Evolutionary conservation across 2,888 invertebrate species (phyloP).

Genomic region (Exephanes ischioxanthus): DNA sequence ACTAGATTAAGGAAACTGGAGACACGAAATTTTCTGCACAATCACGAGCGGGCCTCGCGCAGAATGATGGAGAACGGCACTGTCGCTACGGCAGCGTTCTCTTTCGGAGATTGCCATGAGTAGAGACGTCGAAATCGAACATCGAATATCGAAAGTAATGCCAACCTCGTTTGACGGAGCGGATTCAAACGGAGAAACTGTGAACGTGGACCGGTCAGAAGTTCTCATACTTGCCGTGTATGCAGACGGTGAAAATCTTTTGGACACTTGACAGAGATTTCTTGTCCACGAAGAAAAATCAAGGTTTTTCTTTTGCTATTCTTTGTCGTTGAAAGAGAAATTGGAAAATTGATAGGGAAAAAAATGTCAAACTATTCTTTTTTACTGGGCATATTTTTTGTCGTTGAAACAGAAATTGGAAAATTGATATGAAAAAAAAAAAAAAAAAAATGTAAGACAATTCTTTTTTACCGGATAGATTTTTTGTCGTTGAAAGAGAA

Average conservation of each 20-base stretch:
- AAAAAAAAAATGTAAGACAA: too few relatives aligned
- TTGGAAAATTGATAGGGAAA: too few relatives aligned
- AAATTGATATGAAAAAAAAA: too few relatives aligned
- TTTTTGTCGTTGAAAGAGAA: too few relatives aligned
- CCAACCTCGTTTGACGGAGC: neutral
- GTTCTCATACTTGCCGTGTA: neutral
- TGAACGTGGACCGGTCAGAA: neutral
- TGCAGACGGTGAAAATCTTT: too few relatives aligned
- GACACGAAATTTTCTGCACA: neutral
- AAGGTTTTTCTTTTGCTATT: too few relatives aligned
- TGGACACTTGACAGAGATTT: too few relatives aligned
- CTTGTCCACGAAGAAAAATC: too few relatives aligned
- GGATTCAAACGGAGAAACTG: neutral
- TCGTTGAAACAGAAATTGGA: too few relatives aligned
- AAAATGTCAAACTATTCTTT: too few relatives aligned
- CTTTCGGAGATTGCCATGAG: neutral
- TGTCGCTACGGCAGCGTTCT: neutral
- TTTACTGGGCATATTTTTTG: neutral
- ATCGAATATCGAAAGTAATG: constrained; percentile 27
- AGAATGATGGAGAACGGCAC: neutral
- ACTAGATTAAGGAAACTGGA: neutral
- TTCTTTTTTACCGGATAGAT: too few relatives aligned
- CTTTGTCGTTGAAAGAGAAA: too few relatives aligned
- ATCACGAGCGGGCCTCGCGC: neutral
- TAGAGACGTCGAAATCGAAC: neutral